phyloP scores from a whole-genome alignment of 2,888 invertebrate species.

The Eutolmus rufibarbis region DNA sequence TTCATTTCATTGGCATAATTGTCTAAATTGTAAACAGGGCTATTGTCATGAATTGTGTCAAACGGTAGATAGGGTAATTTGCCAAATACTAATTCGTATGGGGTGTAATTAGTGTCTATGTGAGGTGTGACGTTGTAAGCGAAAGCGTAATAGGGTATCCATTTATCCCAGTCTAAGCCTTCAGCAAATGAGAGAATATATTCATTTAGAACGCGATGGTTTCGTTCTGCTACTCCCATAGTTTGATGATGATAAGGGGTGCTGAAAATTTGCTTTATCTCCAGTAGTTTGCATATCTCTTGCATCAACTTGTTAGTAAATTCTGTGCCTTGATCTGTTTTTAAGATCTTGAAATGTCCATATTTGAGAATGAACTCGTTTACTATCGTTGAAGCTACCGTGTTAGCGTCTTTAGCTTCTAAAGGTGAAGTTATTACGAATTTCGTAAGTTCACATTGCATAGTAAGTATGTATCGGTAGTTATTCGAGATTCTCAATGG shows the following conservation, averaged over 20 bases:
- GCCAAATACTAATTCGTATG: too few species aligned
- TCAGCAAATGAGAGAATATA: too few species aligned
- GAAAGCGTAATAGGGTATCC: too few species aligned
- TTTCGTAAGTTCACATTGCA: neutral
- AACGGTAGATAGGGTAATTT: too few species aligned
- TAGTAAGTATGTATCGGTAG: constrained; percentile 12
- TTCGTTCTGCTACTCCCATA: neutral
- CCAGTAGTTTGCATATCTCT: constrained; percentile 13
- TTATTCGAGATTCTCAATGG: neutral
- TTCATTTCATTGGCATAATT: too few species aligned
- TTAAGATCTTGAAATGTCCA: neutral
- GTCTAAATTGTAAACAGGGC: too few species aligned
- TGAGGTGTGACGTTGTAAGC: too few species aligned
- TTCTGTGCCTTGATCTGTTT: neutral
- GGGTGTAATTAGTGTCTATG: too few species aligned
- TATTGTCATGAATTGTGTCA: too few species aligned
- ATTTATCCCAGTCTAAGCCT: too few species aligned
- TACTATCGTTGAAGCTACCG: neutral
- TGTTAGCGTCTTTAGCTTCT: neutral
- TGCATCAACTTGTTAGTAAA: neutral
- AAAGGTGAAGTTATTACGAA: neutral
- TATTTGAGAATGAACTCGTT: neutral
- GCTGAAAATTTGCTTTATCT: constrained; percentile 6
- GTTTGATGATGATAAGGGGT: constrained; percentile 41
- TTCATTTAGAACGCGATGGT: neutral